Conservation (phyloP, 2,797 vertebrate species). For the Hybognathus amarus region DNA sequence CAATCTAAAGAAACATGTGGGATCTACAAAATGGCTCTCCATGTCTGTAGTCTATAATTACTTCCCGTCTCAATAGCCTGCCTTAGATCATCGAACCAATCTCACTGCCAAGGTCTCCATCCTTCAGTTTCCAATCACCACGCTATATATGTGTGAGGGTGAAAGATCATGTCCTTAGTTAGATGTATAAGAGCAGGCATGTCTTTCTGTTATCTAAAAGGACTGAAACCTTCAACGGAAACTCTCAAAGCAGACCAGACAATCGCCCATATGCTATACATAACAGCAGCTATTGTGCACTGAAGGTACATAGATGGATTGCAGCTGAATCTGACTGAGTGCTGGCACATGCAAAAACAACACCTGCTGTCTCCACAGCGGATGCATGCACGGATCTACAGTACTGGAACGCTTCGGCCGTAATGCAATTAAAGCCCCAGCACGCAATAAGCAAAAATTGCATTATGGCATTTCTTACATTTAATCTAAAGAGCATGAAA, state of each 20-base stretch:
- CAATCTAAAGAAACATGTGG: conserved; percentile 1
- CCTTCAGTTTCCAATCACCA: conserved; percentile 30
- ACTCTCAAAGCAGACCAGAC: neutral
- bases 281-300: conserved; percentile 47
- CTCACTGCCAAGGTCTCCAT: conserved; percentile 12
- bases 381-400: conserved; percentile 4
- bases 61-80: conserved; percentile 17
- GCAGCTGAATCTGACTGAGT: conserved; percentile 76
- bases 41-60: conserved; percentile 12
- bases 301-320: conserved; percentile 72
- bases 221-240: neutral
- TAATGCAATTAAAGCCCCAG: conserved; percentile 77
- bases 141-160: conserved; percentile 41
- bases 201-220: conserved; percentile 12
- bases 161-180: conserved; percentile 42
- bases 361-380: conserved; percentile 74
- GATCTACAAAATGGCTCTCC: neutral
- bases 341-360: conserved; percentile 70
- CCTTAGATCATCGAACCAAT: conserved; percentile 22
- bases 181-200: neutral
- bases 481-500: conserved; percentile 74
- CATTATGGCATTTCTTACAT: conserved; percentile 74
- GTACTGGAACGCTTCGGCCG: conserved; percentile 50
- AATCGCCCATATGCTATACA: conserved; percentile 6
- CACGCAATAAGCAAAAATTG: conserved; percentile 73